A percentile compares a stretch with the other conserved stretches of the same genome.
Evolutionary conservation across 2,113 vertebrate species (phyloP).

Genomic region (Ctenodactylus gundi): DNA sequence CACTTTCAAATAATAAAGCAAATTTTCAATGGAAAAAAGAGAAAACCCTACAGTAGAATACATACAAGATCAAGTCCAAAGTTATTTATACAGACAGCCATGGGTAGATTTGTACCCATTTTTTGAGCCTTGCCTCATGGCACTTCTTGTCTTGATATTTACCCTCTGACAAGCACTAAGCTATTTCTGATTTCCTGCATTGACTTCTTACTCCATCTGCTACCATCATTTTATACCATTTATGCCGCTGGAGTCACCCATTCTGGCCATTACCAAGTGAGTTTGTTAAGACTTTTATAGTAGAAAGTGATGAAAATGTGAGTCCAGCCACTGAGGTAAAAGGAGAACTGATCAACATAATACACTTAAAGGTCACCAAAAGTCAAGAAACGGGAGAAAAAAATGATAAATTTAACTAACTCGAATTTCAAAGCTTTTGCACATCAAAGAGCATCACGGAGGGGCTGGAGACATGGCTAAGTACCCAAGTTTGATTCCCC

Average conservation of each 20-base stretch:
- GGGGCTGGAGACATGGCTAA: too few species aligned
- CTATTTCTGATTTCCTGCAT: background rate
- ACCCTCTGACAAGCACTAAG: background rate
- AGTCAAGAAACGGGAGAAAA: background rate
- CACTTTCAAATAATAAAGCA: too few species aligned
- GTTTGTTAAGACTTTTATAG: background rate
- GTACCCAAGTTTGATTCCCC: too few species aligned
- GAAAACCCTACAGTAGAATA: background rate
- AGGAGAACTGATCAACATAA: background rate
- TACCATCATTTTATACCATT: background rate
- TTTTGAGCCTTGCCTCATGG: background rate
- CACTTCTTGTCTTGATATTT: background rate
- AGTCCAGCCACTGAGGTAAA: background rate
- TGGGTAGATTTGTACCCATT: background rate
- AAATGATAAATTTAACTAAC: background rate
- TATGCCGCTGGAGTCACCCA: background rate
- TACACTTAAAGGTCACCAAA: background rate
- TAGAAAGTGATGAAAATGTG: background rate
- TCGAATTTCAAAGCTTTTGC: background rate
- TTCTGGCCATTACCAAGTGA: background rate
- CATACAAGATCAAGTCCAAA: background rate
- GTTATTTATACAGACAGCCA: background rate
- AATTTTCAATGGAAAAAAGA: too few species aligned
- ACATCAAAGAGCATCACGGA: background rate
- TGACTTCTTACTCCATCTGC: background rate